These are phyloP conservation scores for Montifringilla adamsi DNA, from an alignment of 2,113 vertebrate genomes.

Conservation along the genomic window DNA sequence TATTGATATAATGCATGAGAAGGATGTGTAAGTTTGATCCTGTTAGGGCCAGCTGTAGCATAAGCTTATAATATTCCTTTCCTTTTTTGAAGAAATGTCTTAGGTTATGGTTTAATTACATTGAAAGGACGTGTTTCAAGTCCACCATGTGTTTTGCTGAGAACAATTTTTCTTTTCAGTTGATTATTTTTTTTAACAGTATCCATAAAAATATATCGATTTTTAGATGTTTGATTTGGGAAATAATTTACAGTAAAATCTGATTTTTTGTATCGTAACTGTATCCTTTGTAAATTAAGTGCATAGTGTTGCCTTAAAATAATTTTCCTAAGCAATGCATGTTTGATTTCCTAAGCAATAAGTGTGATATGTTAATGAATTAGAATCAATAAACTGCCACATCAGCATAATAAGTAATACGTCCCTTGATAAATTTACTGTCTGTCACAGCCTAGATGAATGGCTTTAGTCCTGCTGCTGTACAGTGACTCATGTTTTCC, in stretches of 20 bases:
- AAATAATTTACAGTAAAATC: conserved; percentile 54
- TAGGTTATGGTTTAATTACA: background rate
- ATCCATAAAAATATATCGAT: conserved; percentile 25
- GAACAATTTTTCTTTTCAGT: background rate
- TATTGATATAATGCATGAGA: background rate
- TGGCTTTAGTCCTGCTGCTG: background rate
- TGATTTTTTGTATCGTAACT: background rate
- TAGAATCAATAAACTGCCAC: conserved; percentile 48
- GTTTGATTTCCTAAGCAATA: conserved; percentile 15
- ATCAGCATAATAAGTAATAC: conserved; percentile 38
- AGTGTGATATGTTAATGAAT: conserved; percentile 59
- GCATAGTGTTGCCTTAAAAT: conserved; percentile 50
- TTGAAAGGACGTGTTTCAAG: background rate
- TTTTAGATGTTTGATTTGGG: conserved; percentile 59
- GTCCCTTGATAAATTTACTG: conserved; percentile 53
- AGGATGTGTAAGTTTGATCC: background rate
- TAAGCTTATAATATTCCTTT: background rate
- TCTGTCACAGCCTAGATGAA: conserved; percentile 36
- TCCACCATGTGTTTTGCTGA: background rate
- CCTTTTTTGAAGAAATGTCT: background rate
- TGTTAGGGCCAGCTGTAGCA: background rate
- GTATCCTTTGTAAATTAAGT: conserved; percentile 50
- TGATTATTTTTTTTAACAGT: background rate
- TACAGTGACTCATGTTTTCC: background rate
- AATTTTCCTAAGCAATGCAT: conserved; percentile 36